Evolutionary conservation across 2,113 vertebrate species (phyloP).

Genomic region (Actenoides lindsayi): DNA sequence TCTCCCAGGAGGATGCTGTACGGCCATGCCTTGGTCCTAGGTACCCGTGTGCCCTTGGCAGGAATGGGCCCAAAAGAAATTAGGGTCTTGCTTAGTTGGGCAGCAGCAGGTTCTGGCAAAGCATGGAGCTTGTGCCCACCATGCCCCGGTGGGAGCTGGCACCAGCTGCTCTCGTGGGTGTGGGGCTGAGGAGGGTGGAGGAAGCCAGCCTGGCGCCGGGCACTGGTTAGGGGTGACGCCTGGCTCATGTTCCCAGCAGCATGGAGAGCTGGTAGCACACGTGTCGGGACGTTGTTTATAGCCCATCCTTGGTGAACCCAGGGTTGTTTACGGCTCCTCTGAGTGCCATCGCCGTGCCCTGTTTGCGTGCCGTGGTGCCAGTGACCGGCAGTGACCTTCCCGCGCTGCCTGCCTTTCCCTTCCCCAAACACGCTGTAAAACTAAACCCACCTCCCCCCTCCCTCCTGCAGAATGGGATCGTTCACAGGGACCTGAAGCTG

Average conservation of each 20-base stretch:
- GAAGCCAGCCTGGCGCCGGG: not conserved
- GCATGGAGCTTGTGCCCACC: not conserved
- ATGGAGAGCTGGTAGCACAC: not conserved
- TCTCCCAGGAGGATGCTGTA: not conserved
- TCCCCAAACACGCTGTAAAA: rapidly evolving
- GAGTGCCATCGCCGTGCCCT: rapidly evolving
- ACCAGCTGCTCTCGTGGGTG: rapidly evolving
- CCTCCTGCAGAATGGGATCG: conserved; percentile 86
- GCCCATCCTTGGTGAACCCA: not conserved
- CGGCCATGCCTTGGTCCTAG: not conserved
- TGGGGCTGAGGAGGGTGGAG: rapidly evolving
- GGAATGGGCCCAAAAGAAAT: rapidly evolving
- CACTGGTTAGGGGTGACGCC: rapidly evolving
- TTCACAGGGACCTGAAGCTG: conserved; percentile 96
- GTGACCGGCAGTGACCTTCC: not conserved
- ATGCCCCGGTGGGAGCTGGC: rapidly evolving
- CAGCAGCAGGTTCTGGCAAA: not conserved
- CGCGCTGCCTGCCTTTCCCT: rapidly evolving
- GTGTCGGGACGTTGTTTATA: not conserved
- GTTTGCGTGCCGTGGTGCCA: rapidly evolving
- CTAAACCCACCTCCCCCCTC: not conserved
- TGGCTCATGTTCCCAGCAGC: rapidly evolving
- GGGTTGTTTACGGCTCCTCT: not conserved
- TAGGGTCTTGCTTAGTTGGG: rapidly evolving
- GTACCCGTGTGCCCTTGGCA: rapidly evolving